These are phyloP conservation scores for Hafferia zeledoni DNA, from an alignment of 2,797 vertebrate species.

Conservation along the genomic window DNA sequence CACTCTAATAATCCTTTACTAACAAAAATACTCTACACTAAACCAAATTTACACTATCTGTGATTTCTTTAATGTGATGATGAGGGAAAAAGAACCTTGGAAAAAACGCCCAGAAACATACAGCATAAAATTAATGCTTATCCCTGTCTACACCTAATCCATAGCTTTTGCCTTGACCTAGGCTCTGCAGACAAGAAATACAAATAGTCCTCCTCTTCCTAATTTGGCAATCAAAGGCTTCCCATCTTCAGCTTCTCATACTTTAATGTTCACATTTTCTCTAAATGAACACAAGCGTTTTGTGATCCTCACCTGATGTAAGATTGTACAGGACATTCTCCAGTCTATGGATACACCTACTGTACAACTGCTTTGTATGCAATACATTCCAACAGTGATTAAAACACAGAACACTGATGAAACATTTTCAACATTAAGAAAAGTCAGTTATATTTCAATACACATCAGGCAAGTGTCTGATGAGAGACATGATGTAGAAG, in stretches of 20 bases:
- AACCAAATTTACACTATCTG: neutral
- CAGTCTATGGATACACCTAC: neutral
- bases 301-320: neutral
- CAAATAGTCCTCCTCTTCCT: neutral
- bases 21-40: neutral
- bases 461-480: neutral
- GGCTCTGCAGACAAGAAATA: neutral
- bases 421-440: neutral
- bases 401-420: neutral
- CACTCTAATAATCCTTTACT: neutral
- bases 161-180: neutral
- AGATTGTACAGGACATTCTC: neutral
- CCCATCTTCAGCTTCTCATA: neutral
- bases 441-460: neutral
- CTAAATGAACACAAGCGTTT: neutral
- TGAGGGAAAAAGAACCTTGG: neutral
- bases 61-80: neutral
- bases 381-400: neutral
- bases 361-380: neutral
- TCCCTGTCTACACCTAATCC: neutral
- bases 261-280: neutral
- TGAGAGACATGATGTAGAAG: neutral
- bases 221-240: neutral
- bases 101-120: neutral
- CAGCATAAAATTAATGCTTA: neutral